Conservation (phyloP, 2,797 vertebrate genomes). For the Oreochromis grahami region DNA sequence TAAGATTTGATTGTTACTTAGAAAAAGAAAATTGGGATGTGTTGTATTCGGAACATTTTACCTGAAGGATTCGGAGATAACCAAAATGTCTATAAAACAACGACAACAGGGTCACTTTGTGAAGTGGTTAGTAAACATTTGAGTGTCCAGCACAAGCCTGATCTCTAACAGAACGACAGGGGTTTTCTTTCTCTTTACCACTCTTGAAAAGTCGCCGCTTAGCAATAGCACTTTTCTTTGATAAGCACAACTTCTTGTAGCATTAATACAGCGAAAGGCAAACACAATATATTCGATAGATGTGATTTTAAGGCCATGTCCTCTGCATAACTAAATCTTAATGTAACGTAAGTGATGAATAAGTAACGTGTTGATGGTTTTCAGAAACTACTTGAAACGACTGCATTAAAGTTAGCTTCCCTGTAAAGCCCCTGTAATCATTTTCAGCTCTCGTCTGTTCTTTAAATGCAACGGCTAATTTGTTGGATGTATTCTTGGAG, state of each 20-base stretch:
- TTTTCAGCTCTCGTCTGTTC: conserved; percentile 20
- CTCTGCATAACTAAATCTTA: conserved; percentile 39
- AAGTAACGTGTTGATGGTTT: conserved; percentile 45
- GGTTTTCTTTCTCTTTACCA: conserved; percentile 19
- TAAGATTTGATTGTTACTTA: neutral
- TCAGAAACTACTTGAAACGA: conserved; percentile 61
- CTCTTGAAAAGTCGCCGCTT: conserved; percentile 17
- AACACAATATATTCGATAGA: conserved; percentile 42
- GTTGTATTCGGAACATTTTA: conserved; percentile 48
- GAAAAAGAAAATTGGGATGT: neutral
- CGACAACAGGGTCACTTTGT: conserved; percentile 59
- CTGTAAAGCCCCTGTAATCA: conserved; percentile 25
- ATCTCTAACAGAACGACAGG: conserved; percentile 16
- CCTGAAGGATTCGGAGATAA: conserved; percentile 50
- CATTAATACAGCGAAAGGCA: conserved; percentile 39
- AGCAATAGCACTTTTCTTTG: conserved; percentile 69
- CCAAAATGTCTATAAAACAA: conserved; percentile 54
- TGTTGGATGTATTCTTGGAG: conserved; percentile 59
- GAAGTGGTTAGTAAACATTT: conserved; percentile 40
- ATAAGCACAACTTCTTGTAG: conserved; percentile 70
- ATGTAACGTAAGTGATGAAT: conserved; percentile 26
- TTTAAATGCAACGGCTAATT: conserved; percentile 29
- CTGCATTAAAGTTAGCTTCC: conserved; percentile 17
- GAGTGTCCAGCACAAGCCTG: conserved; percentile 35
- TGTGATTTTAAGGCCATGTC: conserved; percentile 35